Conservation (phyloP, 2,888 invertebrate genomes). For the Selenia dentaria region DNA sequence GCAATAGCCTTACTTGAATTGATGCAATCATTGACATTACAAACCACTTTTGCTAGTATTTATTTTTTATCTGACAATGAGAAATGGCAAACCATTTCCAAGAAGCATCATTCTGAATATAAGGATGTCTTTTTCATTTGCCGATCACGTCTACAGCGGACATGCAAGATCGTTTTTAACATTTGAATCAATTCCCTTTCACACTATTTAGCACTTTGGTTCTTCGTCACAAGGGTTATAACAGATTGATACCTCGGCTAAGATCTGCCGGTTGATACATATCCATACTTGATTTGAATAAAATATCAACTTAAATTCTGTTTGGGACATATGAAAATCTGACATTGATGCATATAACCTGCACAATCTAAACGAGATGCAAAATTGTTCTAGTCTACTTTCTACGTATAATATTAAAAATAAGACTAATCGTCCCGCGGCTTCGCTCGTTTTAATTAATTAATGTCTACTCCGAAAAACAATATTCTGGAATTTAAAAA, state of each 20-base stretch:
- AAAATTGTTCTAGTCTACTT: neutral
- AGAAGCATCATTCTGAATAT: slow-evolving; percentile 42
- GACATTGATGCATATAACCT: slow-evolving; percentile 18
- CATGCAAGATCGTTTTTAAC: slow-evolving; percentile 42
- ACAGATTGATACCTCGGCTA: neutral
- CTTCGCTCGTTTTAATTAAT: too few species aligned
- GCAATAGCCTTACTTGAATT: slow-evolving; percentile 32
- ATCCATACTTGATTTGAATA: slow-evolving; percentile 34
- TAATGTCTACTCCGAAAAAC: too few species aligned
- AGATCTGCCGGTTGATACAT: slow-evolving; percentile 8
- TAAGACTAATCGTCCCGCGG: too few species aligned
- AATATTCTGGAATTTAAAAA: too few species aligned
- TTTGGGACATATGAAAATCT: slow-evolving; percentile 16
- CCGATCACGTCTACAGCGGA: slow-evolving; percentile 47
- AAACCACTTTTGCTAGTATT: slow-evolving; percentile 48
- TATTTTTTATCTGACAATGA: slow-evolving; percentile 32
- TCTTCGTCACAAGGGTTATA: neutral
- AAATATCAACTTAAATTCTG: slow-evolving; percentile 29
- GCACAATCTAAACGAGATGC: neutral
- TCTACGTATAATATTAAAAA: too few species aligned
- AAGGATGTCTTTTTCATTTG: slow-evolving; percentile 49
- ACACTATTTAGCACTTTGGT: slow-evolving; percentile 7
- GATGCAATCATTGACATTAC: slow-evolving; percentile 40
- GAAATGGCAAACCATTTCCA: slow-evolving; percentile 35
- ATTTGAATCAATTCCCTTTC: slow-evolving; percentile 24